Evolutionary conservation across 1,140 invertebrate genomes (phyloP), one percentile per base, ranked within the genome.

Genomic region (Caenorhabditis tropicalis): DNA sequence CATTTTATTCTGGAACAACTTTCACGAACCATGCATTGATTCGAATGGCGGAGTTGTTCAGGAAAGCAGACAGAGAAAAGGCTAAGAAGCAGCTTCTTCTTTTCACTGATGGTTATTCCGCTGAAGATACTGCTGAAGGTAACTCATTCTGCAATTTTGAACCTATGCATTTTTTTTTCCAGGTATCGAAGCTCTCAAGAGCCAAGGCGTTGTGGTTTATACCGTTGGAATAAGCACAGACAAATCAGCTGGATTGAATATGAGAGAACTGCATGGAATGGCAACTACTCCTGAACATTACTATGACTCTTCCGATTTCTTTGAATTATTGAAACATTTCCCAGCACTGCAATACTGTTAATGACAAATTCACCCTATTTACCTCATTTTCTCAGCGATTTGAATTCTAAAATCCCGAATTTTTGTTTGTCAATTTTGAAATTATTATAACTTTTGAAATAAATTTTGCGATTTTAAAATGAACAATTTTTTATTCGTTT

Each of bases 81-180:
- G 39, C 39, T 10, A 82, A 82, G 24, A 12, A 46, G 36, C 36
- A 65, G 9, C 24, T 82, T 0, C 16, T 82, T 0, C 1, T 82
- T 2, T 82, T 82, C 46, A 82, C 82, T 2, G 82, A 82, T 49
- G 82, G 82, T 0, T 82, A 65, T 27, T 39, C 29, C 74, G 43
- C 56, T 21, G 82, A 82, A 31, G 60, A 60, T 39, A 58, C 82
- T 6, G 6, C 39, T 10, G 36, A 82, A 82, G 82, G 82, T 82
- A 21, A n/a, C 15, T 19, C 7, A 4, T 10, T 27, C n/a, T 51
- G 49, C 1, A 16, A n/a, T 51, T n/a, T 21, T 21, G 60, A 58
- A 2, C 1, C 15, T 39, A 5, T 70, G 33, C 16, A 70, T 21
- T 39, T 36, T 70, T 70, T 70, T 19, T 58, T 58, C 5, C 36